Evolutionary conservation across 2,888 invertebrate species (phyloP).

Genomic region (Neuroscelio doddi): DNA sequence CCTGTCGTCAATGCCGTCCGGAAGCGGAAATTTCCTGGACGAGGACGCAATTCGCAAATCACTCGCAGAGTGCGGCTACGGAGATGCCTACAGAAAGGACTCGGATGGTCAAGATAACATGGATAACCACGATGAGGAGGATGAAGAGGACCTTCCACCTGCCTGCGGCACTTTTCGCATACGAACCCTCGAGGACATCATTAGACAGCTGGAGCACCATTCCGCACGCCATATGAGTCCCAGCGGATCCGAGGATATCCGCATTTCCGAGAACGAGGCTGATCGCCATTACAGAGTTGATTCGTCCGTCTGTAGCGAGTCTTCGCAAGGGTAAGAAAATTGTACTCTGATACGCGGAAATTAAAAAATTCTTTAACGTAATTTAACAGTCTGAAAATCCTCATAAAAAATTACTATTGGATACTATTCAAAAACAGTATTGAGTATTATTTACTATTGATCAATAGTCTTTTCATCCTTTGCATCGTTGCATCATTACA

Average conservation of each 20-base stretch:
- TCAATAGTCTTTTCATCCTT: no score
- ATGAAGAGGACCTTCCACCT: conserved; percentile 84
- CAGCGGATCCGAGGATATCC: conserved; percentile 91
- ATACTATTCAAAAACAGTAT: no score
- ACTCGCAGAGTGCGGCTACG: conserved; percentile 78
- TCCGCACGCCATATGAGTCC: conserved; percentile 91
- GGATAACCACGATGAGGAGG: conserved; percentile 78
- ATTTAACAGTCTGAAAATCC: no score
- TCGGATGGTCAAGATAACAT: conserved; percentile 80
- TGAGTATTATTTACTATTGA: no score
- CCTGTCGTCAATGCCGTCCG: conserved; percentile 77
- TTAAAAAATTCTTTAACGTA: no score
- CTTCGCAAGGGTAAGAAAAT: conserved; percentile 78
- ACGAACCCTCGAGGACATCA: conserved; percentile 91
- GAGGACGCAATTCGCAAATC: conserved; percentile 82
- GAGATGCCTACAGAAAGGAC: conserved; percentile 77
- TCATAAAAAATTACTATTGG: no score
- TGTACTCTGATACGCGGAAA: no score
- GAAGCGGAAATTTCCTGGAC: conserved; percentile 78
- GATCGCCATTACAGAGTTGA: conserved; percentile 91
- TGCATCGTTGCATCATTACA: no score
- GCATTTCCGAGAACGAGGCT: conserved; percentile 91
- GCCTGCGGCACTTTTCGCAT: conserved; percentile 89
- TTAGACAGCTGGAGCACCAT: conserved; percentile 90
- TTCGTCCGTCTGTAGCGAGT: conserved; percentile 81